Base-by-base conservation (phyloP, 2,888 invertebrate species). In the Lampropteryx suffumata region DNA sequence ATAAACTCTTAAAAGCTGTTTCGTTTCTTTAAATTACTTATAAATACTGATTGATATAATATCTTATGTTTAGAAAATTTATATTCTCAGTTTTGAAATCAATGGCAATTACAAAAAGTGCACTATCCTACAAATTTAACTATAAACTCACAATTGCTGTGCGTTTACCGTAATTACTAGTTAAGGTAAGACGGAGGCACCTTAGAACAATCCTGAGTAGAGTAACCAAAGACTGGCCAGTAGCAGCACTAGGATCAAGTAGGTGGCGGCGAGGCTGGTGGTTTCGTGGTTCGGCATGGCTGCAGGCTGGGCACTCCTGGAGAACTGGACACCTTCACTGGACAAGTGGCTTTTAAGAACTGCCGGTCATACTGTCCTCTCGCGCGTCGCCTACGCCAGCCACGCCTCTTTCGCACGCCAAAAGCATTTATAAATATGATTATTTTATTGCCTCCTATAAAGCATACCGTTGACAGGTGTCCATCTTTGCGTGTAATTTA, bases 241-340 rank as follows among this genome's bases (percentile, higher is more conserved):
- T 30, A 94, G 87, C 33, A 93, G 83, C 65, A 94, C 92, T 76
- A 94, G 82, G 76, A 94, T 94, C 67, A 93, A 80, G 73, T 94
- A 94, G 62, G 94, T 94, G 72, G 94, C 93, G 69, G 94, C 86
- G 59, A 94, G 91, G 78, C 92, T 94, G 57, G 91, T 91, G 53
- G 93, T 92, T 87, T 94, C 94, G 76, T 89, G 86, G 79, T 91
- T 77, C 47, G 91, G 87, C 91, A 91, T 90, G 69, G 69, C 74
- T 34, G 74, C 34, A 50, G 50, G 47, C 53, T 36, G 39, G 46
- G 39, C 39, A 40, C 47, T 39, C 50, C 49, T 42, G 49, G 21
- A 21, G 21, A 21, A 21, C 21, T 21, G 21, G 65, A 71, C 79
- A 73, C 76, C 76, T 71, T 71, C 76, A 77, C 85, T 76, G 82